Conservation (phyloP, 2,797 vertebrate genomes). For the Falco cherrug region DNA sequence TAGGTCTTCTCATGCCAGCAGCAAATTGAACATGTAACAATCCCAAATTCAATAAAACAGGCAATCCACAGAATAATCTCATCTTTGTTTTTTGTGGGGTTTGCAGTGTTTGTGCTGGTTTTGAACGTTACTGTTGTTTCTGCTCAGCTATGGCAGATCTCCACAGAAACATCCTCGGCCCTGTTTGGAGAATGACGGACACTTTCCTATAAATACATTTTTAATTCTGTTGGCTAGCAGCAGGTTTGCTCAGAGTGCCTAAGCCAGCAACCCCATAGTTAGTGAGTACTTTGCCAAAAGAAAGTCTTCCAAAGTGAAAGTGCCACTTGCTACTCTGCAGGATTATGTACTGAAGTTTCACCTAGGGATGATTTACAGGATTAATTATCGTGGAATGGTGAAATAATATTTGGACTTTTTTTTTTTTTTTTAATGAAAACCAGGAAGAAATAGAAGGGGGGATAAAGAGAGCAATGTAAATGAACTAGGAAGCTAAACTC, state of each 20-base stretch:
- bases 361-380: background rate
- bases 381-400: background rate
- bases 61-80: background rate
- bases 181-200: background rate
- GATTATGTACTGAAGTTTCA: background rate
- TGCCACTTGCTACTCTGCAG: background rate
- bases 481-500: background rate
- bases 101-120: background rate
- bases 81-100: background rate
- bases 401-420: background rate
- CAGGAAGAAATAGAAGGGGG: background rate
- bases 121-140: background rate
- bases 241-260: background rate
- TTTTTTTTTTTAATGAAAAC: background rate
- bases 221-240: background rate
- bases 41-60: background rate
- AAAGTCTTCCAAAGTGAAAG: background rate
- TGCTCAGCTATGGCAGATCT: background rate
- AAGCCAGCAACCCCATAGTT: background rate
- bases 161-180: background rate
- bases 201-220: background rate
- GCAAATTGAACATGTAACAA: background rate
- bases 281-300: background rate
- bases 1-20: background rate
- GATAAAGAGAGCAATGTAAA: background rate